Conservation (phyloP, 1,140 invertebrate species). For the Eueides isabella region DNA sequence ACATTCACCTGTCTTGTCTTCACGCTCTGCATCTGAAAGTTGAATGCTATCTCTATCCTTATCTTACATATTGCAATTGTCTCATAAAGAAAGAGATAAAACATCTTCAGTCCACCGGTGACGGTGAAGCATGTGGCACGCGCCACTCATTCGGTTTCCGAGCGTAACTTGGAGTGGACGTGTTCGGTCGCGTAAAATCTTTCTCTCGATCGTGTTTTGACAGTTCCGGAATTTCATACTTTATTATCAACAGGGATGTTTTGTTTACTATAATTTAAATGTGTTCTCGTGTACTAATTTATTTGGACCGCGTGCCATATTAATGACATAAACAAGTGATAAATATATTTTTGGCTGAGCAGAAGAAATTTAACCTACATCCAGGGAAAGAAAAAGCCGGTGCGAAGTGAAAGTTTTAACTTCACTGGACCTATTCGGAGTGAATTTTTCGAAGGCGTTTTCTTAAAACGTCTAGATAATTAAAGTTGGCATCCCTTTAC, state of each 20-base stretch:
- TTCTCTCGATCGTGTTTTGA: slow-evolving; percentile 62
- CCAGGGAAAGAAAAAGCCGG: slow-evolving; percentile 55
- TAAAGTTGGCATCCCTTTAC: slow-evolving; percentile 53
- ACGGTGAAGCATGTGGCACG: slow-evolving; percentile 73
- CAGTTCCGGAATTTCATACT: slow-evolving; percentile 48
- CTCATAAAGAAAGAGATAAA: slow-evolving; percentile 63
- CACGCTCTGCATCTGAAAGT: slow-evolving; percentile 54
- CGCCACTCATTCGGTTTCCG: slow-evolving; percentile 74
- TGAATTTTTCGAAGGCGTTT: slow-evolving; percentile 43
- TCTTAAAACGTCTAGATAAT: slow-evolving; percentile 55
- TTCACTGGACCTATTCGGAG: slow-evolving; percentile 48
- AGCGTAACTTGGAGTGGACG: slow-evolving; percentile 55
- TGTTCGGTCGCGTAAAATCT: slow-evolving; percentile 48
- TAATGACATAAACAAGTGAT: slow-evolving; percentile 25
- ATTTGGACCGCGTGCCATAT: slow-evolving; percentile 15
- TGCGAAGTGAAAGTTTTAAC: slow-evolving; percentile 73
- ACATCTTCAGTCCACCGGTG: slow-evolving; percentile 47
- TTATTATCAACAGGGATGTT: slow-evolving; percentile 30
- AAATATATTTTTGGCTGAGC: slow-evolving; percentile 28
- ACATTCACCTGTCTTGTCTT: slow-evolving; percentile 73
- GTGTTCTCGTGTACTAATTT: slow-evolving; percentile 18
- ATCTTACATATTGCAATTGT: slow-evolving; percentile 49
- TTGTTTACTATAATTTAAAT: slow-evolving; percentile 31
- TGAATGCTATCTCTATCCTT: slow-evolving; percentile 58
- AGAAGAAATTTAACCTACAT: slow-evolving; percentile 70